Evolutionary conservation across 2,888 invertebrate genomes (phyloP), one percentile per base, ranked within the genome.

Genomic region (Chrysolina haemoptera): DNA sequence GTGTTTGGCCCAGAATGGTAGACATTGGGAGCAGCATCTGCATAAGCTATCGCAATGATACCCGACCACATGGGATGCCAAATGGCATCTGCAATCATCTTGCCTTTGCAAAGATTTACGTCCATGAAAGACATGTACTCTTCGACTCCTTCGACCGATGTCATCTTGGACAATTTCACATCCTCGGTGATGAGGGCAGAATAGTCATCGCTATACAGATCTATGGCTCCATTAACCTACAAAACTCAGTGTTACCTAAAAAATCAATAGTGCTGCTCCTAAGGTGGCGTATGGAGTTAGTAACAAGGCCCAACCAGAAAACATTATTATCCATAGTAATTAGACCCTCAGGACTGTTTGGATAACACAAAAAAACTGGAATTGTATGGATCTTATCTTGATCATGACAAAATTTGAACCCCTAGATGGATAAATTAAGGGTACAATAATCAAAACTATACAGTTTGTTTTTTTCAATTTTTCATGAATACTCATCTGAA

Each of bases 41-140:
- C 89, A 81, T 95, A 95, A n/a, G 92, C 89, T 43, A 92, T 90
- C 0, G 92, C 93, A 2, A 92, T 90, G 11, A 93, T 89, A 0
- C 94, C 95, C 0, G 93, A 90, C 89, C 92, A 90, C 86, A 91
- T 89, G 0, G 93, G 94, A 88, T 94, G 94, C 92, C 94, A 95
- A 75, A 89, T 89, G 14, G 92, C 89, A 75, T 90, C 89, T 8
- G 92, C 91, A 50, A 95, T 91, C 85, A 90, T 92, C 80, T 93
- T 93, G 75, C 92, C 90, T 84, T 91, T 91, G 74, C 92, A 93
- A 82, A 91, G 89, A 0, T 88, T 84, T 1, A 93, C 91, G 82
- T 94, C 91, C 27, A 92, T 91, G 81, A 94, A 93, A 81, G 92
- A 92, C 65, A 92, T 89, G 77, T 91, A 90, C 77, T 92, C 91